Evolutionary conservation across 2,888 invertebrate genomes (phyloP), one percentile per base, ranked within the genome.

Genomic region (Dasypogon diadema): DNA sequence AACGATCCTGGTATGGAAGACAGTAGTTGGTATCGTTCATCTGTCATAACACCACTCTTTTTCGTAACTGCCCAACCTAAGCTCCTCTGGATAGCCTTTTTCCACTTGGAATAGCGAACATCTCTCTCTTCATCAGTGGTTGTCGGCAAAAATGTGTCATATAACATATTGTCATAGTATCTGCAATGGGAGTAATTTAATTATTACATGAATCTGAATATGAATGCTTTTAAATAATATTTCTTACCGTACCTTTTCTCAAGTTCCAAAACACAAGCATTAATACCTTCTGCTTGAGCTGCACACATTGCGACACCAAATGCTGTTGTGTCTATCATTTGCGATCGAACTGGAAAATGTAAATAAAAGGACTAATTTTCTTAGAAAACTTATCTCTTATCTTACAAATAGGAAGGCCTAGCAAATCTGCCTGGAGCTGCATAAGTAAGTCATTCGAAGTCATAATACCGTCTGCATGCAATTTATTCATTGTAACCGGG

Each of bases 381-480:
- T n/a, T n/a, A n/a, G n/a, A n/a, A n/a, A n/a, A n/a, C n/a, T n/a
- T n/a, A n/a, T n/a, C n/a, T n/a, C n/a, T n/a, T n/a, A n/a, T n/a
- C 91, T 89, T 82, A 92, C 95, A 93, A 34, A 99, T 95, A 77
- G 95, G 93, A 79, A 97, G 92, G 0, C 98, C 98, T 63, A 93
- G 90, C 12, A 98, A 89, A 85, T 99, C 98, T 0, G 99, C 96
- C 85, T 99, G 98, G 68, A 99, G 83, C 85, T 99, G 99, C 95
- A 99, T 96, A 56, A 99, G 89, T 2, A 97, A 88, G 82, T 92
- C 91, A 84, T 98, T 99, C 4, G 90, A 90, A 0, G 96, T 94
- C 92, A 99, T 93, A 81, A 92, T 93, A 0, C 99, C 99, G 83
- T 99, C 99, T 0, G 98, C 96, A 84, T 96, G 92, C 0, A 99